Base-by-base conservation (phyloP, 2,797 vertebrate genomes). In the Masticophis lateralis region DNA sequence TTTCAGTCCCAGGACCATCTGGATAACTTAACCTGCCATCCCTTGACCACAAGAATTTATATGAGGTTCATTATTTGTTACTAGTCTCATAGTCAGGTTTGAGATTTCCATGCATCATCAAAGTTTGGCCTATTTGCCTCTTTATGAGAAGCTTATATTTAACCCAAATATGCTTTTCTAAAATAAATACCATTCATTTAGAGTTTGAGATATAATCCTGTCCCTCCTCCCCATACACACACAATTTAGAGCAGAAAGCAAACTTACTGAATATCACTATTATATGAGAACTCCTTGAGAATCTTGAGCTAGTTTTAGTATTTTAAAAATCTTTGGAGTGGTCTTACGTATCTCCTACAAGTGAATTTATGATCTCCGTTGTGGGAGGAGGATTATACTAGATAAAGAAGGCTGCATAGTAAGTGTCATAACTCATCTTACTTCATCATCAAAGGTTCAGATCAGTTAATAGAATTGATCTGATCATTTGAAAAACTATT, bases 121-220 rank as follows among this genome's bases (percentile, higher is more conserved):
- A 43, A 90, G 57, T 18, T 51, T 56, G 56, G 47, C 55, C 86
- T 60, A 79, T 56, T 90, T 89, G 55, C 87, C 56, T 92, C n/a
- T 87, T 79, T 90, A 22, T 60, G 74, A 87, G 43, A 27, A 79
- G 61, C 61, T 92, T 88, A 59, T 83, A 88, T 86, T 37, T 88
- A 32, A 88, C 60, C 56, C n/a, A 79, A 59, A 74, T 63, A 32
- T 60, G 37, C 14, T 90, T 87, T 87, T 88, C n/a, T 83, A 63
- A 92, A 90, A 5, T 59, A 93, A 93, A 93, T 88, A 37, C 61
- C 47, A 59, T 63, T 90, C n/a, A 53, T 12, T 92, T 57, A 66
- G 55, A 74, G 32, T 60, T 60, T 92, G 56, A 88, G 86, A 91
- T 91, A 90, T 90, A 69, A 74, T 92, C 59, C 25, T 89, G 16